Evolutionary conservation across 1,140 invertebrate genomes (phyloP), one percentile per base, ranked within the genome.

Genomic region (Probaryconus sp.): DNA sequence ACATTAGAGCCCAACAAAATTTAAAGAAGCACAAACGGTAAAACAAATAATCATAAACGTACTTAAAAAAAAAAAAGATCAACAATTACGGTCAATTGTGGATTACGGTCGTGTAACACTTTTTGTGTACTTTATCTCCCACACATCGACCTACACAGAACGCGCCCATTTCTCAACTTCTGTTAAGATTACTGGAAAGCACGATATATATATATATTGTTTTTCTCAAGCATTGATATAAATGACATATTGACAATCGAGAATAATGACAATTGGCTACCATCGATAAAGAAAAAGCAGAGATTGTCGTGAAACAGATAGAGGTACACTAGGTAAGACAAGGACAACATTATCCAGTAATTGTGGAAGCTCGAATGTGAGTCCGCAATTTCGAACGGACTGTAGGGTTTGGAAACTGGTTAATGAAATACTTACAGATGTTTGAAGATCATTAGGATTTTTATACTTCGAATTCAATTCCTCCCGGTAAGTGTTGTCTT

Each of bases 401-500:
- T n/a, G n/a, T n/a, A n/a, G n/a, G n/a, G n/a, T n/a, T n/a, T n/a
- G n/a, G n/a, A 24, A 16, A 43, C 20, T 24, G 3, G 21, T 24
- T 4, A 4, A 24, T 24, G 7, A 4, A 2, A 17, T 35, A 77
- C 69, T 77, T 68, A 78, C 76, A 10, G 51, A 37, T 3, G n/a
- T n/a, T n/a, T n/a, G n/a, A n/a, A n/a, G n/a, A n/a, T n/a, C n/a
- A n/a, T n/a, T n/a, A n/a, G n/a, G n/a, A n/a, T n/a, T n/a, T n/a
- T n/a, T n/a, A n/a, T n/a, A n/a, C n/a, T n/a, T n/a, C n/a, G n/a
- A n/a, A n/a, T n/a, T n/a, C n/a, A n/a, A n/a, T n/a, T n/a, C n/a
- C n/a, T n/a, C n/a, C n/a, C n/a, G n/a, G n/a, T n/a, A n/a, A n/a
- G n/a, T n/a, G n/a, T n/a, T n/a, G n/a, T n/a, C n/a, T n/a, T n/a